Percentiles rank a stretch among this genome's conserved stretches.
Conservation (phyloP, 2,888 invertebrate genomes). For the Clepsis dumicolana region DNA sequence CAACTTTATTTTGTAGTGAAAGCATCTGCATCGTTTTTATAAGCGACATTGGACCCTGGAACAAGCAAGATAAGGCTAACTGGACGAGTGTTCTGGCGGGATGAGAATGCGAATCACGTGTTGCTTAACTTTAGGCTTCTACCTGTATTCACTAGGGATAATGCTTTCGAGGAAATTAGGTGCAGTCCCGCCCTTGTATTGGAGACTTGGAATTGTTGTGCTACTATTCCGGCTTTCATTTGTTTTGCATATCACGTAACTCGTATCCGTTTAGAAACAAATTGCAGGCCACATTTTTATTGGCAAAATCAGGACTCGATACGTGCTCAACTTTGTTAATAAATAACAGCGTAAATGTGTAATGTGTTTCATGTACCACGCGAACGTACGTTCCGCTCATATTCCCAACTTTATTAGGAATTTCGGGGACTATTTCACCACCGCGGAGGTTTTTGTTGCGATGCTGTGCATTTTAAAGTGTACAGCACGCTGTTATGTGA, state of each 20-base stretch:
- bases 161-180: slow-evolving; percentile 58
- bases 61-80: slow-evolving; percentile 46
- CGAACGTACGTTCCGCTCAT: slow-evolving; percentile 17
- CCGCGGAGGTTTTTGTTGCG: slow-evolving; percentile 22
- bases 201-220: slow-evolving; percentile 36
- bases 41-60: slow-evolving; percentile 53
- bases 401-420: slow-evolving; percentile 29
- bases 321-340: slow-evolving; percentile 28
- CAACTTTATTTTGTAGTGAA: slow-evolving; percentile 67
- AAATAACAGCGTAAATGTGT: slow-evolving; percentile 23
- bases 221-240: slow-evolving; percentile 19
- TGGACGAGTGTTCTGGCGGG: slow-evolving; percentile 31
- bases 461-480: slow-evolving; percentile 33
- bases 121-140: slow-evolving; percentile 59
- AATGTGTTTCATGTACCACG: slow-evolving; percentile 31
- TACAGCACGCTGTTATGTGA: slow-evolving; percentile 25
- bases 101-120: slow-evolving; percentile 66
- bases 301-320: slow-evolving; percentile 12
- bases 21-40: slow-evolving; percentile 55
- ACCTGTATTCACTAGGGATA: slow-evolving; percentile 61
- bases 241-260: slow-evolving; percentile 38
- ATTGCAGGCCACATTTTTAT: slow-evolving; percentile 27
- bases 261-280: slow-evolving; percentile 31
- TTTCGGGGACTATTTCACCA: slow-evolving; percentile 31
- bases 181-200: slow-evolving; percentile 48